Base-by-base conservation (phyloP, 23 tunicate species). In the Trididemnum clinides region DNA sequence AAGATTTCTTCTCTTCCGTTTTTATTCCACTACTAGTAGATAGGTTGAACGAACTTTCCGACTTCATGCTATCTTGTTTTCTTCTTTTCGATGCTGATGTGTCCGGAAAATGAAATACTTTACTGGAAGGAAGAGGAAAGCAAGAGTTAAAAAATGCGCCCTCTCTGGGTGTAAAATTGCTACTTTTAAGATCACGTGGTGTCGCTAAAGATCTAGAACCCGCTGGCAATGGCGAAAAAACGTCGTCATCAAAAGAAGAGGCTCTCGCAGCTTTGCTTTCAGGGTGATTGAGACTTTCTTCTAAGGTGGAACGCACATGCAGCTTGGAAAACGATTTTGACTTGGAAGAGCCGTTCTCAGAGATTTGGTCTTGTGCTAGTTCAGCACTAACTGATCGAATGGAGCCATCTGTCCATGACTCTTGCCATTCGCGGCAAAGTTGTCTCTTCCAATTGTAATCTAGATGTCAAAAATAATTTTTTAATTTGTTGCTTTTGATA, bases 381-480 rank as follows among this genome's bases (percentile, higher is more conserved):
- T 83, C 78, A 26, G 19, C 72, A 26, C 77, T 33, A 62, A 25
- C 70, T 38, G 72, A 1, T 59, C 64, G 64, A n/a, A 33, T 0
- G 25, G 38, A 20, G 10, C 18, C 81, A 0, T 44, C 62, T 6
- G 25, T 59, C 33, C 27, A 26, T 30, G 57, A 2, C 64, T 86
- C 39, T 33, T 62, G 58, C 95, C 95, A 90, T 57, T 72, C 95
- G 4, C 69, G 44, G 49, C 86, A 90, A 12, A 90, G 79, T 33
- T 90, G 85, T 37, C 95, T 31, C 44, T 90, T 90, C 95, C 95
- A 90, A 22, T 85, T 90, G 78, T 35, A 81, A 34, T 78, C 80
- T 73, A 26, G 20, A 39, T 6, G 38, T 36, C 12, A 31, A 69
- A 69, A n/a, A n/a, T n/a, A n/a, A n/a, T n/a, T n/a, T n/a, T n/a